These are phyloP conservation scores for Dicentrarchus labrax DNA, from an alignment of 2,113 vertebrate genomes.

Conservation along the genomic window DNA sequence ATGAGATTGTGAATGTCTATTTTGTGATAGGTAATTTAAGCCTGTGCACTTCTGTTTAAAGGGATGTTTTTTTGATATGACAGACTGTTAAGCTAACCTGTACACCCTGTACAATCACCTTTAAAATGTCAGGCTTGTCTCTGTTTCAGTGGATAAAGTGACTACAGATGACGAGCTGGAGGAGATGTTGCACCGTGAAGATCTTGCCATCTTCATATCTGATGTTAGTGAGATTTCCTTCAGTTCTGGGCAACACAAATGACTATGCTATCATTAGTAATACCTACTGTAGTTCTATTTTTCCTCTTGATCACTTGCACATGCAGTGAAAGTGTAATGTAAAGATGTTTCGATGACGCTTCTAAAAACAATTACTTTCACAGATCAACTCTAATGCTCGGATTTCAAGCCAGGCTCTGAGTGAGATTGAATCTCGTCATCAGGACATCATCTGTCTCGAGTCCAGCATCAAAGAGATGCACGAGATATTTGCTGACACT, in stretches of 20 bases:
- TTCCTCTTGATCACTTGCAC: neutral
- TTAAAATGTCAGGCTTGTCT: neutral
- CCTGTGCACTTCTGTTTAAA: too few species aligned
- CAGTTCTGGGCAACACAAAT: too few species aligned
- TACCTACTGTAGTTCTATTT: neutral
- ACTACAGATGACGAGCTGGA: slow-evolving; percentile 93
- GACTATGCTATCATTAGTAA: neutral
- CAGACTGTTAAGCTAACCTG: neutral
- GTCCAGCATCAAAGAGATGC: slow-evolving; percentile 89
- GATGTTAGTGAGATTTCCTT: slow-evolving; percentile 82
- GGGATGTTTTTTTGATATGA: neutral
- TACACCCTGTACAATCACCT: neutral
- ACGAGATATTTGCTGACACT: slow-evolving; percentile 91
- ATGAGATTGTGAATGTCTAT: neutral
- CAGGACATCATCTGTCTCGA: slow-evolving; percentile 92
- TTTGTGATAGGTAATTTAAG: neutral
- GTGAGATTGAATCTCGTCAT: slow-evolving; percentile 92
- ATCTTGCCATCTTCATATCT: slow-evolving; percentile 90
- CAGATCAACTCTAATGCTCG: slow-evolving; percentile 88
- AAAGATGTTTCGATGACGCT: neutral
- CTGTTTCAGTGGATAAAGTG: slow-evolving; percentile 86
- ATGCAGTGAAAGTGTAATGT: neutral
- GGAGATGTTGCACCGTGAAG: slow-evolving; percentile 90
- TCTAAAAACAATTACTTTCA: neutral
- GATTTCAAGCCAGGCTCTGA: slow-evolving; percentile 89